Conservation (phyloP, 2,797 vertebrate species). For the Epinephelus coioides region DNA sequence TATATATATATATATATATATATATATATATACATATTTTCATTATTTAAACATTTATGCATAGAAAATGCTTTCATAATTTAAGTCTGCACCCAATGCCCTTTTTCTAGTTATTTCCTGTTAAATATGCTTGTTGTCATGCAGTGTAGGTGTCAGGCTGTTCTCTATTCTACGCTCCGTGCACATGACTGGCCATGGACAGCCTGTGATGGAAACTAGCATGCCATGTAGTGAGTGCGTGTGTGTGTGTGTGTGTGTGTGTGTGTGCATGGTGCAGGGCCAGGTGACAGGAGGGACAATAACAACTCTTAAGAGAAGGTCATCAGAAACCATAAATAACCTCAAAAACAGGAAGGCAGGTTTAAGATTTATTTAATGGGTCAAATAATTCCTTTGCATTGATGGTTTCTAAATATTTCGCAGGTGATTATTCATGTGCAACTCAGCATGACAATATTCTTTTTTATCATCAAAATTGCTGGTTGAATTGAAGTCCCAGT, state of each 20-base stretch:
- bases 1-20: no score
- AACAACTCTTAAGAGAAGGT: constrained; percentile 51
- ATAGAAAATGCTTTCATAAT: background rate
- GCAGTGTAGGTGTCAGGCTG: constrained; percentile 54
- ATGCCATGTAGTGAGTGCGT: background rate
- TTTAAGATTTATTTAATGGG: constrained; percentile 11
- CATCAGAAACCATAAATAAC: constrained; percentile 49
- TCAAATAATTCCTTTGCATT: background rate
- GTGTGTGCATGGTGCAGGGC: constrained; percentile 23
- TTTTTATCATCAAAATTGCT: background rate
- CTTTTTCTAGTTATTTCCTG: constrained; percentile 35
- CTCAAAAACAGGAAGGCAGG: constrained; percentile 66
- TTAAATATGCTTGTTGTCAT: constrained; percentile 14
- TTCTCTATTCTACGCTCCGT: constrained; percentile 72
- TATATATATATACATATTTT: no score
- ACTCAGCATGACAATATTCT: background rate
- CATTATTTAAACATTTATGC: background rate
- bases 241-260: constrained; percentile 11
- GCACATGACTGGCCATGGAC: constrained; percentile 85
- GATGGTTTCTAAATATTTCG: background rate
- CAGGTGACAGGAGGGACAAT: constrained; percentile 63
- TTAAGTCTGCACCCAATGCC: background rate
- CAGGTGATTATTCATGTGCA: background rate
- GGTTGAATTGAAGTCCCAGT: background rate
- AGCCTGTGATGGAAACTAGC: constrained; percentile 83